Evolutionary conservation across 37 sponge, comb jelly and placozoan genomes (phyloP).

Genomic region (Spongilla lacustris): DNA sequence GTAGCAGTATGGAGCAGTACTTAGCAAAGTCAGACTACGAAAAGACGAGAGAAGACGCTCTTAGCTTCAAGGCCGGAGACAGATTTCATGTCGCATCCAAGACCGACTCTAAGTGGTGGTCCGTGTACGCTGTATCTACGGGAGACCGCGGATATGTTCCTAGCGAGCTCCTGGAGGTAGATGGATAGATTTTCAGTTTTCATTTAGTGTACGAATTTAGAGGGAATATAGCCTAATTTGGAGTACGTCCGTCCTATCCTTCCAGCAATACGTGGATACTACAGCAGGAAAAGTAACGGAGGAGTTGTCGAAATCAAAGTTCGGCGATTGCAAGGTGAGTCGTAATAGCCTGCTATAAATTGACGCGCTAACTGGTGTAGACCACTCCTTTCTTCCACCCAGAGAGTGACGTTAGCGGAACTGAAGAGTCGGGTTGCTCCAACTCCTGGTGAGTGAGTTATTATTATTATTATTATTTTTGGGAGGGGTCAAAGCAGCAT

Average conservation of each 20-base stretch:
- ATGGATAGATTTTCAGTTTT: no score
- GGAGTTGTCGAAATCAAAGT: neutral
- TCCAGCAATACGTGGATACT: neutral
- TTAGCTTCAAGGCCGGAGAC: conserved; percentile 69
- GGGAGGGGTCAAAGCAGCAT: no score
- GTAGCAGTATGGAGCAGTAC: conserved; percentile 44
- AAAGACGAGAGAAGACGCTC: conserved; percentile 61
- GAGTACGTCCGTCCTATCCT: neutral
- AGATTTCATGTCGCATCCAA: conserved; percentile 57
- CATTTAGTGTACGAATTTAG: no score
- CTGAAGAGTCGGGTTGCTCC: neutral
- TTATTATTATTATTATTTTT: no score
- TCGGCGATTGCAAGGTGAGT: neutral
- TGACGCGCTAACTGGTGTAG: neutral
- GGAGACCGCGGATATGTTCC: conserved; percentile 63
- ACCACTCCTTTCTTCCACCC: neutral
- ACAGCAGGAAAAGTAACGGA: neutral
- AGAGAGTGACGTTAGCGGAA: neutral
- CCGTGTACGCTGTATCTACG: conserved; percentile 40
- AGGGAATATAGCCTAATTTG: no score
- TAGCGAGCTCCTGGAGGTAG: conserved; percentile 61
- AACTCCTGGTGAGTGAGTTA: neutral
- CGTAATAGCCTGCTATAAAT: neutral
- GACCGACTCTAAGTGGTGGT: conserved; percentile 68
- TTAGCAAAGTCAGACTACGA: conserved; percentile 62